A percentile compares a stretch with the other conserved stretches of the same genome.
phyloP scores from a whole-genome alignment of 1,140 invertebrate genomes.

The Maniola jurtina region DNA sequence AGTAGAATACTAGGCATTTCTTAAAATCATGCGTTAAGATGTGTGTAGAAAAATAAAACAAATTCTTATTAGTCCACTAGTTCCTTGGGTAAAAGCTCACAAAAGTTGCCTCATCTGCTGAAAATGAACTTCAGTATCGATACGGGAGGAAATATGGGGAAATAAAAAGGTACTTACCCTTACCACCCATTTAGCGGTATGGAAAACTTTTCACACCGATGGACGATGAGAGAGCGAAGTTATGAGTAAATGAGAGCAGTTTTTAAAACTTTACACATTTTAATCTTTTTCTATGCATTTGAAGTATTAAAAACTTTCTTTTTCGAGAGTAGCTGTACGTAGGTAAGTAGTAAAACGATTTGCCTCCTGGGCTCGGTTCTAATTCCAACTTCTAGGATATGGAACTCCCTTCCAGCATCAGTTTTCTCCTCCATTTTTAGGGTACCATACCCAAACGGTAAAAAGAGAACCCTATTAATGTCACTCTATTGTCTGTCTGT shows the following conservation, averaged over 20 bases:
- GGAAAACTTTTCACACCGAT: slow-evolving; percentile 24
- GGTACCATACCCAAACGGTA: no score
- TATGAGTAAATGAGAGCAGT: slow-evolving; percentile 26
- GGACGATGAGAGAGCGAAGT: slow-evolving; percentile 16
- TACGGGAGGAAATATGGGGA: slow-evolving; percentile 27
- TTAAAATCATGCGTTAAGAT: no score
- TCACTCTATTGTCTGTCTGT: no score
- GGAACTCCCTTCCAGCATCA: no score
- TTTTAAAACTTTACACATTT: slow-evolving; percentile 28
- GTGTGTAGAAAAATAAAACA: background rate
- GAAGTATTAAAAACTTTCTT: background rate
- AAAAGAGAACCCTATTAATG: no score
- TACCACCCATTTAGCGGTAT: slow-evolving; percentile 31
- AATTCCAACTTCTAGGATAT: no score
- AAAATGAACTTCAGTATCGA: slow-evolving; percentile 34
- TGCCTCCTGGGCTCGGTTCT: no score
- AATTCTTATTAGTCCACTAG: background rate
- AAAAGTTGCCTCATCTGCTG: slow-evolving; percentile 4
- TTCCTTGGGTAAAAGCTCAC: background rate
- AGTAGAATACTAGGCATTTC: no score
- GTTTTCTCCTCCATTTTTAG: no score
- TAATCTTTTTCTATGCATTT: slow-evolving; percentile 9
- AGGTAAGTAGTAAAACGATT: background rate
- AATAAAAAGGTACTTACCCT: slow-evolving; percentile 35
- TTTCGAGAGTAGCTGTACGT: background rate